These are phyloP conservation scores for Hydrotaea diabolus DNA, from an alignment of 2,888 invertebrate species.

Conservation along the genomic window DNA sequence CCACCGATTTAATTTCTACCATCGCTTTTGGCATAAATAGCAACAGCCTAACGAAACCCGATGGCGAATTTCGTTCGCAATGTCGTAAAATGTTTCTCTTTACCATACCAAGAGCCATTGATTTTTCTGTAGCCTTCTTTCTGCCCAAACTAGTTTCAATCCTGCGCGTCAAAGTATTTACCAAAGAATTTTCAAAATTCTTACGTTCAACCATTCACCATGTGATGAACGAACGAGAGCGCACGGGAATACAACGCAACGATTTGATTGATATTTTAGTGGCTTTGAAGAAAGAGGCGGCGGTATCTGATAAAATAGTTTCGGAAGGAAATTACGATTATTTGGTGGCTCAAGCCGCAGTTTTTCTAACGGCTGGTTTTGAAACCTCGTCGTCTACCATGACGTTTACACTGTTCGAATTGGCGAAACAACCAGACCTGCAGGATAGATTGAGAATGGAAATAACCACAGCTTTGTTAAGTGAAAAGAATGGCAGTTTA, in stretches of 20 bases:
- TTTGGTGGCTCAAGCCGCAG: constrained; percentile 78
- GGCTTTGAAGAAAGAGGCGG: constrained; percentile 77
- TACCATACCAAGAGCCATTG: constrained; percentile 71
- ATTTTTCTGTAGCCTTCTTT: constrained; percentile 76
- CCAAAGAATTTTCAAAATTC: constrained; percentile 75
- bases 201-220: constrained; percentile 78
- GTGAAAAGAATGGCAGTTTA: constrained; percentile 77
- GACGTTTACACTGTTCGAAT: constrained; percentile 79
- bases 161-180: constrained; percentile 75
- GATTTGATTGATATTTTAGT: constrained; percentile 82
- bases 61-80: constrained; percentile 75
- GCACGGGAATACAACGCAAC: constrained; percentile 77
- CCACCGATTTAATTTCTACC: constrained; percentile 78
- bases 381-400: constrained; percentile 81
- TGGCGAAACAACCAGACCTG: constrained; percentile 79
- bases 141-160: constrained; percentile 74
- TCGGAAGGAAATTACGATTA: constrained; percentile 71
- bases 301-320: constrained; percentile 60
- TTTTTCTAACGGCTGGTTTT: constrained; percentile 79
- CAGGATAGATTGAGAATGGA: constrained; percentile 80
- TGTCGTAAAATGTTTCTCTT: constrained; percentile 73
- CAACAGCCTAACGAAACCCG: constrained; percentile 75
- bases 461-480: constrained; percentile 77
- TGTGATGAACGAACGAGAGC: constrained; percentile 80
- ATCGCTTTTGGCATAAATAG: constrained; percentile 78